phyloP scores from a whole-genome alignment of 2,113 vertebrate genomes.

The Nestor notabilis region DNA sequence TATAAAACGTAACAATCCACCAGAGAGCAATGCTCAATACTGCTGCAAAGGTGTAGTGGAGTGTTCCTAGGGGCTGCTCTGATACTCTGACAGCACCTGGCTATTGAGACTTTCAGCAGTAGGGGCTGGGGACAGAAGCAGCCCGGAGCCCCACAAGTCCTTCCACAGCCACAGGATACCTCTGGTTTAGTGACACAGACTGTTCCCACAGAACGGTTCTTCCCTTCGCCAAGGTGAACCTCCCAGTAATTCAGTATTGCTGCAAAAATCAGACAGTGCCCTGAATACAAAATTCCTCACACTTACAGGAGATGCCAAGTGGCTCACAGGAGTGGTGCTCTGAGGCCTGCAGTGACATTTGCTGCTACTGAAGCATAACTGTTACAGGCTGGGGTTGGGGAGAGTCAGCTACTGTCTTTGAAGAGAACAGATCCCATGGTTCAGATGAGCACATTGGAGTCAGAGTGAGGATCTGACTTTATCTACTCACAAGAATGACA shows the following conservation, averaged over 20 bases:
- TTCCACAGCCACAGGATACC: background rate
- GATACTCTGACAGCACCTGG: background rate
- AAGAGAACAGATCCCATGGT: accelerated
- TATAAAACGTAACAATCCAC: background rate
- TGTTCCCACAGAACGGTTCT: background rate
- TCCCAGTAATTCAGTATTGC: background rate
- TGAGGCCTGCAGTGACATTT: background rate
- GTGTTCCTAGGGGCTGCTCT: background rate
- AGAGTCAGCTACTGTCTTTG: background rate
- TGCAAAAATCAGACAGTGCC: background rate
- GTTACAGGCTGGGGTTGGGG: background rate
- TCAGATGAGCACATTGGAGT: background rate
- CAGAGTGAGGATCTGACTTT: background rate
- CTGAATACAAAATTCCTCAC: background rate
- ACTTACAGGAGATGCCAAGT: background rate
- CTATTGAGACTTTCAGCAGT: accelerated
- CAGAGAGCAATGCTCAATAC: background rate
- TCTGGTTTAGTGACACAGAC: background rate
- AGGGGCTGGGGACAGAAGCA: background rate
- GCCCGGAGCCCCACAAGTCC: background rate
- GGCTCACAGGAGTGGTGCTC: background rate
- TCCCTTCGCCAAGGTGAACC: background rate
- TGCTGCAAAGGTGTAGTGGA: background rate
- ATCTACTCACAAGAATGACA: background rate
- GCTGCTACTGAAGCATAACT: background rate